Conservation (phyloP, 2,888 invertebrate species). For the Gortyna flavago region DNA sequence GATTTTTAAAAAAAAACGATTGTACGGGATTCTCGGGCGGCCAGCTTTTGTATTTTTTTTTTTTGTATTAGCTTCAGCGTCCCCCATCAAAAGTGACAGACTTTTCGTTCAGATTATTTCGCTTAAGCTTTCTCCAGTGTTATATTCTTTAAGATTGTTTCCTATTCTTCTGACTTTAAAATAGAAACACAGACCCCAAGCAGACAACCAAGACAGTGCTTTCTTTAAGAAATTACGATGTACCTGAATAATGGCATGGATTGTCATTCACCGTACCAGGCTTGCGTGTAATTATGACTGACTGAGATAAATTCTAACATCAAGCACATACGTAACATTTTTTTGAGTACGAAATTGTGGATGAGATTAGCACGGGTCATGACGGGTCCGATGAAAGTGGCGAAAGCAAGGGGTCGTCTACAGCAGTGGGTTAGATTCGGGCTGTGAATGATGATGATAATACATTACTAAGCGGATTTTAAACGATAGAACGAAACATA, state of each 20-base stretch:
- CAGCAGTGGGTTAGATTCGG: slow-evolving; percentile 26
- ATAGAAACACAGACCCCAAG: not conserved
- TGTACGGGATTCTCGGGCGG: not conserved
- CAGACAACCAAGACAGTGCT: not conserved
- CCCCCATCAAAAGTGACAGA: not conserved
- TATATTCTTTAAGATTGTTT: not conserved
- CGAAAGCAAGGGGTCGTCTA: slow-evolving; percentile 21
- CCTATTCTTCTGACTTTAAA: not conserved
- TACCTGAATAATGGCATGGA: not conserved
- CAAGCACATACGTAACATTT: slow-evolving; percentile 7
- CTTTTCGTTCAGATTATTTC: not conserved
- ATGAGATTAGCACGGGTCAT: slow-evolving; percentile 33
- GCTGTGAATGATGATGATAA: slow-evolving; percentile 49
- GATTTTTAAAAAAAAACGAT: not conserved
- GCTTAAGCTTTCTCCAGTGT: not conserved
- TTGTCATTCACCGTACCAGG: not conserved
- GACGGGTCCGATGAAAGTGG: slow-evolving; percentile 16
- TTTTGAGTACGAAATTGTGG: slow-evolving; percentile 5
- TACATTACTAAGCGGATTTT: not conserved
- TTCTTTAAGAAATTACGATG: not conserved
- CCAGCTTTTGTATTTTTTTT: not conserved
- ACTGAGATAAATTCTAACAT: not conserved
- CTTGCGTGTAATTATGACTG: not conserved
- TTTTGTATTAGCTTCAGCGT: not conserved
- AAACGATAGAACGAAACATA: not conserved